Conservation (phyloP, 2,888 invertebrate species). For the Acleris holmiana region DNA sequence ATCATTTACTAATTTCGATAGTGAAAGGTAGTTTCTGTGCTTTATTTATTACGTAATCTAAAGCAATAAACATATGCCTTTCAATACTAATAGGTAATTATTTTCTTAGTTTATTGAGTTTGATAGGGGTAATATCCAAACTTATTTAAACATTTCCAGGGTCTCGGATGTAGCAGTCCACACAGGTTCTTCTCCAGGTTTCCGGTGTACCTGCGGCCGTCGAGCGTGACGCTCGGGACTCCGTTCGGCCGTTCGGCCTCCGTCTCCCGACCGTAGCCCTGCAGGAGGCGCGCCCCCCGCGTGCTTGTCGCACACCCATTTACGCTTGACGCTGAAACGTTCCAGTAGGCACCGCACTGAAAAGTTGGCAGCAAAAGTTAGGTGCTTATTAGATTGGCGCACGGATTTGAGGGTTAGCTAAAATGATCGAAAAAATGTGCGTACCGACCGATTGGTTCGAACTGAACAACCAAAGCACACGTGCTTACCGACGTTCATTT, state of each 20-base stretch:
- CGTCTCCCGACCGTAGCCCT: slow-evolving; percentile 54
- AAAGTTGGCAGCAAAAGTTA: slow-evolving; percentile 36
- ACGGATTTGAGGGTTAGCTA: no score
- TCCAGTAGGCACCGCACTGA: slow-evolving; percentile 53
- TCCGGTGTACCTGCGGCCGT: slow-evolving; percentile 39
- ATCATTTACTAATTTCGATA: no score
- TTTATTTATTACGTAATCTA: no score
- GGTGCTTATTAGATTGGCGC: no score
- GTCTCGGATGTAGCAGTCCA: slow-evolving; percentile 17
- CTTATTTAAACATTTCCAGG: slow-evolving; percentile 12
- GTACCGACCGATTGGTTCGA: no score
- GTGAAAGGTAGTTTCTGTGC: no score
- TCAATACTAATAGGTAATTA: no score
- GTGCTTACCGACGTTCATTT: no score
- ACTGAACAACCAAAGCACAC: no score
- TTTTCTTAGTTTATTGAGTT: neutral
- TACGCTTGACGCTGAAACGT: slow-evolving; percentile 45
- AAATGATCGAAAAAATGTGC: no score
- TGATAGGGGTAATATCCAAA: neutral
- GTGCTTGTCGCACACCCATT: slow-evolving; percentile 50
- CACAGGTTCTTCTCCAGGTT: slow-evolving; percentile 22
- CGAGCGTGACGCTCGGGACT: slow-evolving; percentile 55
- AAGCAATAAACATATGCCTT: no score
- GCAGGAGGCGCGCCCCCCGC: slow-evolving; percentile 49
- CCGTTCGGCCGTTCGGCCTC: slow-evolving; percentile 45